Evolutionary conservation across 2,888 invertebrate genomes (phyloP), one percentile per base, ranked within the genome.

Genomic region (Tenthredo scrophulariae): DNA sequence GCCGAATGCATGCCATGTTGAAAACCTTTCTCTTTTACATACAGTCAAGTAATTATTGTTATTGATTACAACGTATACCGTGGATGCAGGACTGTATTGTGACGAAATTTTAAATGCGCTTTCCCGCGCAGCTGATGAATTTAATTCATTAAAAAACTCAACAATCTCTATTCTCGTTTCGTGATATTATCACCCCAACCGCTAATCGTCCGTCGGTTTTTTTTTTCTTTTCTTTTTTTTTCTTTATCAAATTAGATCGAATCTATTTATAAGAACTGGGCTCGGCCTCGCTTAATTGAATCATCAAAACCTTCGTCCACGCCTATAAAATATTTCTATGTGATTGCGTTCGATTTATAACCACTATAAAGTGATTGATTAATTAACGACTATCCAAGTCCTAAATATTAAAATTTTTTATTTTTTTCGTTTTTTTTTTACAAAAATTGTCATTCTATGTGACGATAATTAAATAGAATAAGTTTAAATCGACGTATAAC

Each of bases 21-120:
- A 46, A 75, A 46, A 70, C 70, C 70, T 70, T 70, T 70, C 37
- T 70, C 33, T 70, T 37, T 62, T 26, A 62, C 62, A 62, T 22
- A 13, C 26, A 13, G 26, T 22, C 62, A 10, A 62, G 13, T 62
- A 62, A 62, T 62, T 26, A 54, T 54, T 7, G n/a, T 54, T 54
- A 54, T 54, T 54, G 54, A 54, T 54, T 7, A 50, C 5, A 1
- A 50, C 50, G 18, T 50, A 46, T 3, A 43, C 43, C 10, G 9
- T 6, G 9, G 40, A 43, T 43, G 9, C n/a, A n/a, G n/a, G 7
- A 43, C 40, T 43, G 46, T 46, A 50, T 50, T 18, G 54, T 54
- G n/a, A 54, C 54, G 54, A n/a, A 54, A 54, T 54, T n/a, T 54
- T 54, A 54, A 54, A 54, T 54, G 37, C 37, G 7, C 7, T 50